Conservation (phyloP, 2,113 vertebrate species). For the Petrocephalus microphthalmus region DNA sequence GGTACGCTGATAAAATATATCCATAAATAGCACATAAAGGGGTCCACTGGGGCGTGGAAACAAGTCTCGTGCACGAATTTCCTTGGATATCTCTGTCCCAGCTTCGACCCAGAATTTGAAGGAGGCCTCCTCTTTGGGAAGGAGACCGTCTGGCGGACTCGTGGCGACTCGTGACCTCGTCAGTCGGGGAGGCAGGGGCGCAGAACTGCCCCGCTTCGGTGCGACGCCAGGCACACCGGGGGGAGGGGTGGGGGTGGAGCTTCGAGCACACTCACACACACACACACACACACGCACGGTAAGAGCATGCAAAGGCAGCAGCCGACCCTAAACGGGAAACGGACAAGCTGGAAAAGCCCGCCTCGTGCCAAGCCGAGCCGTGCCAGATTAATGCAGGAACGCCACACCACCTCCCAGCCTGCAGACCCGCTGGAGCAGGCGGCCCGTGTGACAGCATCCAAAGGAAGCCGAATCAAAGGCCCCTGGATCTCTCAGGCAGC, state of each 20-base stretch:
- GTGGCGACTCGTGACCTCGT: slow-evolving; percentile 77
- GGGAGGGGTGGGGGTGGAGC: slow-evolving; percentile 84
- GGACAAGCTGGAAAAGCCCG: not conserved
- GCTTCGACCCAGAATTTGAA: not conserved
- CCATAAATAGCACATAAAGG: not conserved
- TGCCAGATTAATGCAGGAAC: not conserved
- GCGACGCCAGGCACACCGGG: slow-evolving; percentile 75
- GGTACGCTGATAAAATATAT: not conserved
- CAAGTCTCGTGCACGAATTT: not conserved
- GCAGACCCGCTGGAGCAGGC: not conserved
- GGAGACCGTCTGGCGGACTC: slow-evolving; percentile 28
- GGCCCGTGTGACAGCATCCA: not conserved
- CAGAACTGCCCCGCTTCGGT: slow-evolving; percentile 66
- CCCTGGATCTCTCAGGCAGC: not conserved
- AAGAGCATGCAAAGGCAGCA: not conserved
- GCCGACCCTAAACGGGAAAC: not conserved
- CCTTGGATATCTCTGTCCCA: not conserved
- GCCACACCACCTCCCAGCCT: not conserved
- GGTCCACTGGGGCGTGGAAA: not conserved
- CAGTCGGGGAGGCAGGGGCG: slow-evolving; percentile 65
- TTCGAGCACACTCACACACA: slow-evolving; percentile 41
- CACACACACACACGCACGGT: slow-evolving; percentile 17
- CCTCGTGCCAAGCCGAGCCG: not conserved
- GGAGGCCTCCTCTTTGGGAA: not conserved
- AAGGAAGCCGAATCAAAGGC: not conserved